Evolutionary conservation across 2,888 invertebrate species (phyloP), one percentile per base, ranked within the genome.

Genomic region (Drosophila melanosoma): DNA sequence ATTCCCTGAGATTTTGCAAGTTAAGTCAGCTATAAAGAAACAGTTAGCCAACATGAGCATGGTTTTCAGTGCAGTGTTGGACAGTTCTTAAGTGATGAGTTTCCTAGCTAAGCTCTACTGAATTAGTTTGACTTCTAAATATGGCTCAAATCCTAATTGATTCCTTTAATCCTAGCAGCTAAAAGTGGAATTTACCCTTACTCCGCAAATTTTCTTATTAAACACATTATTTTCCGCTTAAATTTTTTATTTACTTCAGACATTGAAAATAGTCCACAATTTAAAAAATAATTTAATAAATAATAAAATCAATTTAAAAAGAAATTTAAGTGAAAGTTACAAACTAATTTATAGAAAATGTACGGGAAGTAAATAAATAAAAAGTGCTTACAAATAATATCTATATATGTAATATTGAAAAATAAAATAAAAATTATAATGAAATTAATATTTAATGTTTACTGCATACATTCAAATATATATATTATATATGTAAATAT

Each of bases 1-100:
- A 87, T 83, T 63, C 80, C 69, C 85, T 69, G 36, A 72, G 60
- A 57, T 48, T 62, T 51, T 52, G 61, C 42, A 5, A 60, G 64
- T 33, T 20, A 32, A 70, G 40, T 58, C 40, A 29, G 23, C 49
- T 58, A 26, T 32, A 17, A 57, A 75, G 62, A 51, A 51, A 54
- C 32, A 64, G 62, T 79, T 68, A 56, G 23, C 42, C 1, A 57
- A 63, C 59, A 29, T 65, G 59, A 56, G 23, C 8, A 40, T 61
- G 53, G 17, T 20, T 53, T 53, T 52, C 20, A 20, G 26, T 26
- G 20, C 20, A 3, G 7, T 10, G 48, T 32, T 23, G 26, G 26
- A 5, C 12, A 26, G 38, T 15, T 57, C 40, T 40, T 69, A 49
- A 57, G 29, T 40, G 29, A 11, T 32, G 51, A 36, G 45, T 1